Evolutionary conservation across 2,888 invertebrate genomes (phyloP).

Genomic region (Perithous albicinctus): DNA sequence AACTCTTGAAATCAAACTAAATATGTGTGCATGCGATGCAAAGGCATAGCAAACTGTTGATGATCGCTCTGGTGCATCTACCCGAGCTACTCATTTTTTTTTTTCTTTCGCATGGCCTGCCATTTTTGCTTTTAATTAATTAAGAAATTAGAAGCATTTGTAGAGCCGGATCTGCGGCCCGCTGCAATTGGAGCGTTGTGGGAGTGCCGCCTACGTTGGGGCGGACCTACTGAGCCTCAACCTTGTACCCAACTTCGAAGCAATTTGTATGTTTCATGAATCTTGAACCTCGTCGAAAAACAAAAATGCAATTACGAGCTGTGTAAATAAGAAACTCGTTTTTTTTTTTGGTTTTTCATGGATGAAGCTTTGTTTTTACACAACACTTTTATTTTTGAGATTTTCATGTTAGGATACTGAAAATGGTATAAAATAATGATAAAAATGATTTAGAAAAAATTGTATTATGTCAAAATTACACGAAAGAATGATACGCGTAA

Average conservation of each 20-base stretch:
- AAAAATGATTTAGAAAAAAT: no score
- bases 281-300: background rate
- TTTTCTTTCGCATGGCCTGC: background rate
- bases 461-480: no score
- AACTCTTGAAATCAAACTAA: slow-evolving; percentile 6
- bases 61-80: slow-evolving; percentile 34
- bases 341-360: background rate
- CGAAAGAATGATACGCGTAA: no score
- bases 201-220: slow-evolving; percentile 55
- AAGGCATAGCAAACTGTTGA: background rate
- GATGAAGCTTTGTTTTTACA: no score
- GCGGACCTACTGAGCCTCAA: slow-evolving; percentile 48
- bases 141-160: slow-evolving; percentile 58
- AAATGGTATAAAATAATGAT: no score
- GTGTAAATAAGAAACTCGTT: background rate
- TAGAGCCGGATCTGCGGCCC: slow-evolving; percentile 59
- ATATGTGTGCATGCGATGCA: slow-evolving; percentile 15
- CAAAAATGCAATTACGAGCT: background rate
- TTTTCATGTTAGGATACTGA: no score
- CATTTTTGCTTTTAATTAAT: slow-evolving; percentile 60
- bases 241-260: slow-evolving; percentile 42
- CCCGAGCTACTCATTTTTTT: slow-evolving; percentile 1
- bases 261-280: background rate
- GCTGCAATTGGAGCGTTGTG: slow-evolving; percentile 58
- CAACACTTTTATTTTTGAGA: no score